Conservation (phyloP, 2,113 vertebrate genomes). For the Sapayoa aenigma region DNA sequence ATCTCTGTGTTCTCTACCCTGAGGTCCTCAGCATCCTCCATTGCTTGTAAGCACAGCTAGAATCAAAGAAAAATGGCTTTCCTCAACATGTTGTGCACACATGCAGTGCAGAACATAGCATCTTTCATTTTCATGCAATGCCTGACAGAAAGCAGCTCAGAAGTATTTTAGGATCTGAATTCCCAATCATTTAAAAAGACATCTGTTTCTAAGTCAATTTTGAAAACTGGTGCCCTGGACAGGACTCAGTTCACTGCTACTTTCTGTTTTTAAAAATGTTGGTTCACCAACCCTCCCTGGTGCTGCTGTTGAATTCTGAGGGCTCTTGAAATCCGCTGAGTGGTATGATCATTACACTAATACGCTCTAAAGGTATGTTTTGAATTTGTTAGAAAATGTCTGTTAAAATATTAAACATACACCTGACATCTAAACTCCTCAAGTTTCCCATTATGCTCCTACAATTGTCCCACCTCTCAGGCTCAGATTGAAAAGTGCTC, state of each 20-base stretch:
- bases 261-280: not conserved
- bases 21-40: not conserved
- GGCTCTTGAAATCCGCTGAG: not conserved
- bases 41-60: not conserved
- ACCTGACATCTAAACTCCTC: not conserved
- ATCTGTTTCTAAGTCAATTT: not conserved
- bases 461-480: not conserved
- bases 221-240: not conserved
- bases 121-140: not conserved
- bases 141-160: not conserved
- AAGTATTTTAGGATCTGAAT: not conserved
- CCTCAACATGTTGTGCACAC: fast-evolving
- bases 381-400: not conserved
- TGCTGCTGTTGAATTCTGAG: not conserved
- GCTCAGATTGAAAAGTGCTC: not conserved
- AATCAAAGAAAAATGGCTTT: not conserved
- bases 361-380: not conserved
- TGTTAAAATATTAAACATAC: not conserved
- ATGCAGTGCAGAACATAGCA: not conserved
- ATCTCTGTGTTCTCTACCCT: not conserved
- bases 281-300: not conserved
- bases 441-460: not conserved
- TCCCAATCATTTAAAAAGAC: not conserved
- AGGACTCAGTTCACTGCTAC: not conserved
- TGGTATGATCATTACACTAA: not conserved